Percentiles rank a stretch among this genome's conserved stretches.
These are phyloP conservation scores for Lacanobia wlatinum DNA, from an alignment of 2,888 invertebrate genomes.

Conservation along the genomic window DNA sequence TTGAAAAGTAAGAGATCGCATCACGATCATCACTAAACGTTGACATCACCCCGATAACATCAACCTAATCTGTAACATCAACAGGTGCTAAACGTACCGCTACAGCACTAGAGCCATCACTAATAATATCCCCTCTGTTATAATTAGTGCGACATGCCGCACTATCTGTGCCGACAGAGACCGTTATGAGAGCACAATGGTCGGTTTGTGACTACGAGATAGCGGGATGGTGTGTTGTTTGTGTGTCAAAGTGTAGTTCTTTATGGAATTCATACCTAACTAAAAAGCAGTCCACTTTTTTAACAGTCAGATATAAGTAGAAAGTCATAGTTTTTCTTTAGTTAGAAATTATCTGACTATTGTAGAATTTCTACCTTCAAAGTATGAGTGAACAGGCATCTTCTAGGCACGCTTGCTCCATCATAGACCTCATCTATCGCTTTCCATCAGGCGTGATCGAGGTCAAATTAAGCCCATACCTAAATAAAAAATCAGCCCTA, in stretches of 20 bases:
- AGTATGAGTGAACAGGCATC: too few species aligned
- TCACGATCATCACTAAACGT: slow-evolving; percentile 15
- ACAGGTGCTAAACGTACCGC: slow-evolving; percentile 37
- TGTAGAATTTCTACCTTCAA: too few species aligned
- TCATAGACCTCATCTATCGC: too few species aligned
- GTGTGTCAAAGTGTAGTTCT: not conserved
- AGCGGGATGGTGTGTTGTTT: not conserved
- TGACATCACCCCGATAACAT: slow-evolving; percentile 24
- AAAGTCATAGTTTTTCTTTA: too few species aligned
- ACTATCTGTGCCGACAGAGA: slow-evolving; percentile 32
- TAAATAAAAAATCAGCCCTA: too few species aligned
- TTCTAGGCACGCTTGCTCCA: too few species aligned
- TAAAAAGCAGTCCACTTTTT: not conserved
- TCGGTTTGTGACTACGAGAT: slow-evolving; percentile 28
- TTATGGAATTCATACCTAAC: not conserved
- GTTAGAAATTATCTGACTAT: too few species aligned
- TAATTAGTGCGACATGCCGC: slow-evolving; percentile 40
- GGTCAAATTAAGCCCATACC: too few species aligned
- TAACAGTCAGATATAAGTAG: too few species aligned
- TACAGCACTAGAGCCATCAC: not conserved
- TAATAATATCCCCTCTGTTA: slow-evolving; percentile 29
- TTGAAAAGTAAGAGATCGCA: not conserved
- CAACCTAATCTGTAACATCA: slow-evolving; percentile 34
- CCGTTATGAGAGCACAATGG: slow-evolving; percentile 34
- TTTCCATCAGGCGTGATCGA: too few species aligned